Conservation (phyloP, 2,888 invertebrate genomes). For the Macropis europaea region DNA sequence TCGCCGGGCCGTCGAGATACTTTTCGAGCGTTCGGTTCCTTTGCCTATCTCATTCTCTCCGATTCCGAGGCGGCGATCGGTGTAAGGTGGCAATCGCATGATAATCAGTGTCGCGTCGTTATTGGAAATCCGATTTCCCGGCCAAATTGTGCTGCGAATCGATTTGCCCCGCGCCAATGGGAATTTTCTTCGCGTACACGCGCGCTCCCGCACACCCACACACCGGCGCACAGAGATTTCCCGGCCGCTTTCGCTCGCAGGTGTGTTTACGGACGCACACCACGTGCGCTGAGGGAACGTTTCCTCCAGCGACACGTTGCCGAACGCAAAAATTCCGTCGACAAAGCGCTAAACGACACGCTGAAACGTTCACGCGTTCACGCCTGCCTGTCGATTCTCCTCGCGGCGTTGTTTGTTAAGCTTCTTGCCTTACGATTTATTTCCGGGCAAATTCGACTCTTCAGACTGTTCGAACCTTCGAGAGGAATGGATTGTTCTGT, state of each 20-base stretch:
- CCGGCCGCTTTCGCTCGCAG: neutral
- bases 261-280: conserved; percentile 24
- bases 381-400: no score
- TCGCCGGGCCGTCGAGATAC: conserved; percentile 17
- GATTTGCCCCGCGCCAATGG: conserved; percentile 47
- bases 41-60: conserved; percentile 4
- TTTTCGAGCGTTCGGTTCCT: conserved; percentile 11
- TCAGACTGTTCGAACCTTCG: no score
- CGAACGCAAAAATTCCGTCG: conserved; percentile 18
- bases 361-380: no score
- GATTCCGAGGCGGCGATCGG: conserved; percentile 23
- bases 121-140: conserved; percentile 64
- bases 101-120: conserved; percentile 62
- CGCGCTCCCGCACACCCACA: conserved; percentile 19
- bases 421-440: no score
- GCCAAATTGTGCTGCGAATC: conserved; percentile 59
- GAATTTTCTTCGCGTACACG: conserved; percentile 60
- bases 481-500: no score
- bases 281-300: neutral
- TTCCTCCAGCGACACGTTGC: neutral
- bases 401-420: no score
- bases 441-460: no score
- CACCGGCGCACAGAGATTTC: neutral
- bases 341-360: no score
- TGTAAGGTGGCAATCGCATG: conserved; percentile 60